Percentiles rank a stretch among this genome's conserved stretches.
Conservation (phyloP, 2,113 vertebrate genomes). For the Caranx ignobilis region DNA sequence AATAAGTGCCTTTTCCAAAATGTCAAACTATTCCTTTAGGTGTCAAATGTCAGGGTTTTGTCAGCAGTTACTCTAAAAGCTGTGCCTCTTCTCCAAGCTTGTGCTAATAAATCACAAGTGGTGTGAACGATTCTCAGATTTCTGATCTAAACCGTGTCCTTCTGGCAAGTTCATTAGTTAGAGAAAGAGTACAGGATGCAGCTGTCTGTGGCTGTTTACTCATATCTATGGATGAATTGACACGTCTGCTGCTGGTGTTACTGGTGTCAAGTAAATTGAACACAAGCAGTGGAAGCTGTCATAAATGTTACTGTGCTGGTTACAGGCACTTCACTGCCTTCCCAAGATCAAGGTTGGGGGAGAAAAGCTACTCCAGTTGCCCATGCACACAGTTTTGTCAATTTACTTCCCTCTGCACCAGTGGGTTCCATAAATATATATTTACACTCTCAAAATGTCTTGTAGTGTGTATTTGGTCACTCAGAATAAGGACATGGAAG, state of each 20-base stretch:
- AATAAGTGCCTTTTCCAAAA: neutral
- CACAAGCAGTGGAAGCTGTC: conserved; percentile 43
- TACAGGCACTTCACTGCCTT: conserved; percentile 46
- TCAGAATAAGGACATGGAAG: conserved; percentile 10
- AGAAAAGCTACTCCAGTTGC: conserved; percentile 1
- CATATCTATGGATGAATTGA: conserved; percentile 48
- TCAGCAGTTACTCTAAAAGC: neutral
- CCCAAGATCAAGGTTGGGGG: conserved; percentile 47
- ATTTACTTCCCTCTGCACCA: conserved; percentile 27
- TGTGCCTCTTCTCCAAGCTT: neutral
- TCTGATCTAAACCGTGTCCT: conserved; percentile 5
- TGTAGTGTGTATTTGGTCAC: neutral
- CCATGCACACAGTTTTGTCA: conserved; percentile 42
- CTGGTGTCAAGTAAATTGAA: conserved; percentile 56
- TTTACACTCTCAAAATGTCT: conserved; percentile 1
- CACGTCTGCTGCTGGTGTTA: conserved; percentile 38
- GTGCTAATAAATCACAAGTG: neutral
- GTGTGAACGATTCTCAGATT: conserved; percentile 18
- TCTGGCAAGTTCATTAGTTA: conserved; percentile 17
- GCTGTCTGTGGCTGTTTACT: conserved; percentile 22
- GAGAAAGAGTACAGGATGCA: conserved; percentile 8
- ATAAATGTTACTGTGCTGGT: conserved; percentile 55
- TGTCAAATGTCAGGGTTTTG: neutral
- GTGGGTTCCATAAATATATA: conserved; percentile 28
- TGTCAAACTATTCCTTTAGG: neutral